Percentiles rank a stretch among this genome's conserved stretches.
Conservation (phyloP, 2,888 invertebrate genomes). For the Brachyopa scutellaris region DNA sequence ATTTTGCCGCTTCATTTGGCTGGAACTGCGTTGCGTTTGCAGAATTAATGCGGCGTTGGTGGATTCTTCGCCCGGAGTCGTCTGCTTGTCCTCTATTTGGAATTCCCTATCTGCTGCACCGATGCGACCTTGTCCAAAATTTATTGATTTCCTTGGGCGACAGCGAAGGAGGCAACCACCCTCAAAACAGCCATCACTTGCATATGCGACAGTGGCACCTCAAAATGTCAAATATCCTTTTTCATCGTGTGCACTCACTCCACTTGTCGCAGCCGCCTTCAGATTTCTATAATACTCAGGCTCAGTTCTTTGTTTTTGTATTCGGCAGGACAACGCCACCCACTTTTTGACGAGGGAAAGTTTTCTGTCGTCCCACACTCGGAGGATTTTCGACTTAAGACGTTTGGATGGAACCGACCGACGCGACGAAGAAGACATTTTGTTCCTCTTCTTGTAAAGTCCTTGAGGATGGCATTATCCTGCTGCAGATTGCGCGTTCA, state of each 20-base stretch:
- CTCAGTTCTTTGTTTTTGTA: constrained; percentile 44
- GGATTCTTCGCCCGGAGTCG: constrained; percentile 6
- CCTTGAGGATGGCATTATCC: constrained; percentile 64
- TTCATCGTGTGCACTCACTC: constrained; percentile 1
- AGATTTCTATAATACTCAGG: constrained; percentile 17
- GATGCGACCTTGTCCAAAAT: constrained; percentile 70
- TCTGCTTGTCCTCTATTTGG: constrained; percentile 8
- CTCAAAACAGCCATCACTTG: constrained; percentile 45
- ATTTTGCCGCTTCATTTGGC: constrained; percentile 72
- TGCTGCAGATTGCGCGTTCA: constrained; percentile 60
- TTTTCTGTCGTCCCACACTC: constrained; percentile 40
- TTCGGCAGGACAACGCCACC: neutral
- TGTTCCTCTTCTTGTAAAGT: constrained; percentile 36
- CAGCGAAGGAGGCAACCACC: constrained; percentile 5
- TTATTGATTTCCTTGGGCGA: constrained; percentile 69
- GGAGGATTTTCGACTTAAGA: constrained; percentile 51
- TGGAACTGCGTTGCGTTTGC: constrained; percentile 66
- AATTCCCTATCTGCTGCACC: constrained; percentile 56
- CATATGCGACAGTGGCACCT: constrained; percentile 63
- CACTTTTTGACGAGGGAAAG: constrained; percentile 46
- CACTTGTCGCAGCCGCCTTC: neutral
- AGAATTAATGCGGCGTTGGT: constrained; percentile 59
- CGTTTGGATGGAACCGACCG: constrained; percentile 25
- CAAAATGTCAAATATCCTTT: constrained; percentile 66
- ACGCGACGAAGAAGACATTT: constrained; percentile 4